Base-by-base conservation (phyloP, 2,888 invertebrate species). In the Amphipoea oculea region DNA sequence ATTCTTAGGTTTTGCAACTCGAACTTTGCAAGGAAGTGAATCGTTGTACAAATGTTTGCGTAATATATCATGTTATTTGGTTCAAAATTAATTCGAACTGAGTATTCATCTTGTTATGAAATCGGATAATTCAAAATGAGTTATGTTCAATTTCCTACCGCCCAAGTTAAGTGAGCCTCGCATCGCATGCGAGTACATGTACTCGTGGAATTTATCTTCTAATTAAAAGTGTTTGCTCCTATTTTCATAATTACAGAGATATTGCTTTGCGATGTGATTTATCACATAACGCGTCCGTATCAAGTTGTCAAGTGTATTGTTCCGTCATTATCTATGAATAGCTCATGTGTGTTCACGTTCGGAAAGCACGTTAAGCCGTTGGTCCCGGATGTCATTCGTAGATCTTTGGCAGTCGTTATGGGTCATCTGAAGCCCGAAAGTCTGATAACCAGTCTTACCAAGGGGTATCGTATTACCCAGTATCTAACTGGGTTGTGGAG, bases 191-290 rank as follows among this genome's bases (percentile, higher is more conserved):
- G 85, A 86, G 81, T 80, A 81, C 79, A 81, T 87, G 84, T 84
- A 85, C 81, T 83, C 74, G 73, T 83, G 76, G 85, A 91, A 92
- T 91, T 89, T 89, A 89, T 91, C 88, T 90, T 82, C 83, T 90
- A 91, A 91, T 92, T 91, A 91, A 86, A 83, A 91, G 76, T 88
- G 82, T 88, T 86, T 88, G 81, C 85, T 87, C 86, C 85, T 90
- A 91, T 90, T 88, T 89, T 91, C 89, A 89, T 89, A 90, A 91
- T 92, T 90, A 88, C 88, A 88, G 79, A 78, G 79, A 73, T 87
- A 86, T 87, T 85, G 68, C 88, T 83, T 45, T 36, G 62, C 75
- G 75, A 81, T 82, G 82, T 83, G 85, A 90, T 90, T 89, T 89
- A 90, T 85, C 77, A 66, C 79, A 86, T 82, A 77, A 80, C 78